Evolutionary conservation across 1,140 invertebrate species (phyloP), one percentile per base, ranked within the genome.

Genomic region (Leptinotarsa lineolata): DNA sequence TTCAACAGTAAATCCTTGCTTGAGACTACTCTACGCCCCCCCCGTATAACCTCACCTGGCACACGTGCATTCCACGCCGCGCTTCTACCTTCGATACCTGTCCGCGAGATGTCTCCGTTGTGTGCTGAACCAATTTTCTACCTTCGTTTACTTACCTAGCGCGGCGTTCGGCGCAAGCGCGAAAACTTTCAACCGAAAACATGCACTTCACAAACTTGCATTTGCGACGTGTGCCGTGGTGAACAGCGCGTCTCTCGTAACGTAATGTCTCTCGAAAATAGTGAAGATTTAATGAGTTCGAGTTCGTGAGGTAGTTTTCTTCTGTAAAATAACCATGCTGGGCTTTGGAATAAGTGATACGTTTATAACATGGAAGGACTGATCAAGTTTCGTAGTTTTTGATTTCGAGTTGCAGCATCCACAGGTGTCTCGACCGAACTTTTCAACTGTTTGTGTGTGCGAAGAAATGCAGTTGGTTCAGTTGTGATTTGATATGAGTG

Each of bases 381-480:
- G 48, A 54, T 16, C 15, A 8, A 54, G 48, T 54, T 8, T 15
- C 4, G 16, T 13, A 2, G 2, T n/a, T 18, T 54, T n/a, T 54
- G 48, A 54, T n/a, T n/a, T 54, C 48, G 48, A 39, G 8, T 39
- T 54, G 48, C 48, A 61, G 72, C 58, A 74, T 74, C 73, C 68
- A 74, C 73, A 74, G 73, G 73, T 74, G 73, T 74, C 73, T 46
- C 66, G 48, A 54, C 20, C 45, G 44, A 72, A 72, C 72, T 72
- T 72, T 72, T 39, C 59, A 60, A 21, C 59, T 39, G 22, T 65
- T 65, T 16, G 22, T 30, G 22, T 22, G 63, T 65, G 63, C 39
- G 24, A 30, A 65, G 48, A 65, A 65, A 65, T 65, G 63, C 22
- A 24, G 63, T 65, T 22, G 22, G 22, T 22, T 39, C n/a, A 16